These are phyloP conservation scores for Galbula dea DNA, from an alignment of 2,113 vertebrate species.

Conservation along the genomic window DNA sequence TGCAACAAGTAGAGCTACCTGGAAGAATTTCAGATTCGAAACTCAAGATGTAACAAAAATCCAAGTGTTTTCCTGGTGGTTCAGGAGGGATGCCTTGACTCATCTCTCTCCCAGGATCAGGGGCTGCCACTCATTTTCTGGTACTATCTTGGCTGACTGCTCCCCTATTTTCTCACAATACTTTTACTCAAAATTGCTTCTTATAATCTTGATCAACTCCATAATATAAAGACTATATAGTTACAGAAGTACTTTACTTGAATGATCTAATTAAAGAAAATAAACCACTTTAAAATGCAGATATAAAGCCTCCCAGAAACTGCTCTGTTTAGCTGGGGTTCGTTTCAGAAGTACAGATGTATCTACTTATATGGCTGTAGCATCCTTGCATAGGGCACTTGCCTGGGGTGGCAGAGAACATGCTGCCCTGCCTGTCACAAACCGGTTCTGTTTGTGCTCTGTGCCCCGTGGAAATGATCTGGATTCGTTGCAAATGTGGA, in stretches of 20 bases:
- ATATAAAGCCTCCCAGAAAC: neutral
- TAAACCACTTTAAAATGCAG: neutral
- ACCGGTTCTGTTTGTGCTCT: neutral
- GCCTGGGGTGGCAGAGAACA: neutral
- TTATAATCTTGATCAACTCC: neutral
- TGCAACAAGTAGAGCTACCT: neutral
- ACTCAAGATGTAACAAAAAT: neutral
- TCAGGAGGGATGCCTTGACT: neutral
- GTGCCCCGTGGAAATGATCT: fast-evolving
- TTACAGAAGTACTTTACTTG: neutral
- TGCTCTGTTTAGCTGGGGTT: neutral
- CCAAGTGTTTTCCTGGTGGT: neutral
- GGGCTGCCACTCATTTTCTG: neutral
- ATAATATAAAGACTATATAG: neutral
- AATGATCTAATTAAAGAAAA: neutral
- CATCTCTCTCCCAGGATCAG: neutral
- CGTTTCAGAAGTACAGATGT: neutral
- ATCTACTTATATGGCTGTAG: neutral
- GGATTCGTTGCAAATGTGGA: neutral
- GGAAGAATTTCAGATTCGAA: neutral
- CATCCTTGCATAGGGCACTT: neutral
- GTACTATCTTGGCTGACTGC: fast-evolving
- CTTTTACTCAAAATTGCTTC: neutral
- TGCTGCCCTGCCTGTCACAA: fast-evolving
- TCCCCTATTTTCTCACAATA: neutral